Percentiles rank a stretch among this genome's conserved stretches.
Evolutionary conservation across 2,113 vertebrate genomes (phyloP).

Genomic region (Apus apus): DNA sequence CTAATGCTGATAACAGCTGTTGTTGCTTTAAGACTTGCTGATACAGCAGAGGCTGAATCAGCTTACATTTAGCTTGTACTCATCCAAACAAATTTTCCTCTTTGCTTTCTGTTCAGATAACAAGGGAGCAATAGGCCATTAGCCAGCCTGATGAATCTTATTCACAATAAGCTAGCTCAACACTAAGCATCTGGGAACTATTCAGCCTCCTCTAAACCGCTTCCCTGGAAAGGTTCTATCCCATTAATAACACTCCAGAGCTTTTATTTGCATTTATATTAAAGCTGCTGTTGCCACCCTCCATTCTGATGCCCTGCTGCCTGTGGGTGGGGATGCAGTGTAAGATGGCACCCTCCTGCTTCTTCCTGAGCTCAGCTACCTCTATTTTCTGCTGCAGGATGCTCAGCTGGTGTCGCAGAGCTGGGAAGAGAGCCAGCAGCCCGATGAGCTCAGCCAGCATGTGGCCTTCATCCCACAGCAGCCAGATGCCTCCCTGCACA

Average conservation of each 20-base stretch:
- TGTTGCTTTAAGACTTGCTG: not conserved
- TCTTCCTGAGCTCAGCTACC: not conserved
- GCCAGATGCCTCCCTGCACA: accelerated
- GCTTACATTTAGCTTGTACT: not conserved
- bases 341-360: constrained; percentile 4
- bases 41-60: not conserved
- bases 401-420: constrained; percentile 42
- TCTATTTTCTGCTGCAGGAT: constrained; percentile 30
- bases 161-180: not conserved
- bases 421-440: constrained; percentile 54
- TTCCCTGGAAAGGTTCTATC: constrained; percentile 3
- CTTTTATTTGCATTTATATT: constrained; percentile 16
- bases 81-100: not conserved
- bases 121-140: not conserved
- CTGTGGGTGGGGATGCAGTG: not conserved
- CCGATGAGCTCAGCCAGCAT: not conserved
- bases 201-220: not conserved
- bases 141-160: not conserved
- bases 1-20: not conserved
- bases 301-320: not conserved
- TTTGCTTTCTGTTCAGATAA: not conserved
- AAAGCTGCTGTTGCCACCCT: not conserved
- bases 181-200: not conserved
- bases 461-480: not conserved
- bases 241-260: not conserved